Evolutionary conservation across 1,140 invertebrate genomes (phyloP).

Genomic region (Apis dorsata): DNA sequence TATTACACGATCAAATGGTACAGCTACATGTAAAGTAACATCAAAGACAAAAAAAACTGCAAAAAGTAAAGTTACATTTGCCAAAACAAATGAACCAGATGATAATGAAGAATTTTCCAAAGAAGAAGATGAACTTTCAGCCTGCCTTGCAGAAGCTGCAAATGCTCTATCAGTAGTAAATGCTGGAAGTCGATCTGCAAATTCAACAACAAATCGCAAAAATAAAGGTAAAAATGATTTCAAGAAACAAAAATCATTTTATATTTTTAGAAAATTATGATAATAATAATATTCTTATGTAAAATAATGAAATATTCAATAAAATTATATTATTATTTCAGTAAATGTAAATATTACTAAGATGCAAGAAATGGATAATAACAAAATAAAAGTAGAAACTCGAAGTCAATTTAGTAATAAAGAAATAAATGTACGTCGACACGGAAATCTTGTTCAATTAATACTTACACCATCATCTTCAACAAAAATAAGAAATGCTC

Average conservation of each 20-base stretch:
- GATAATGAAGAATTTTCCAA: conserved; percentile 62
- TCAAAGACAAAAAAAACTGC: conserved; percentile 69
- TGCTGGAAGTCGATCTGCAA: conserved; percentile 57
- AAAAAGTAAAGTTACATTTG: conserved; percentile 63
- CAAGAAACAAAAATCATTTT: conserved; percentile 26
- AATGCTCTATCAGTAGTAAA: conserved; percentile 73
- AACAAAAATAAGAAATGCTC: conserved; percentile 82
- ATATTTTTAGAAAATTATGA: not conserved
- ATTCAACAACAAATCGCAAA: conserved; percentile 67
- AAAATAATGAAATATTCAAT: conserved; percentile 2
- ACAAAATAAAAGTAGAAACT: conserved; percentile 72
- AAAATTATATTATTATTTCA: conserved; percentile 48
- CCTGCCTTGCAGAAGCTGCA: conserved; percentile 76
- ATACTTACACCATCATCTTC: conserved; percentile 82
- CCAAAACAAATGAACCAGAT: conserved; percentile 55
- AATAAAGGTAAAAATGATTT: conserved; percentile 67
- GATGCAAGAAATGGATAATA: conserved; percentile 65
- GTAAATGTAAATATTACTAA: conserved; percentile 67
- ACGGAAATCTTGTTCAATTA: conserved; percentile 84
- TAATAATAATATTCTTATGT: not conserved
- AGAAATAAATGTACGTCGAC: conserved; percentile 83
- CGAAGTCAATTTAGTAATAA: conserved; percentile 80
- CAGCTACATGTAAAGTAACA: conserved; percentile 49
- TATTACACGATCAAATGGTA: conserved; percentile 67
- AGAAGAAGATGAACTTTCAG: conserved; percentile 72